Base-by-base conservation (phyloP, 2,888 invertebrate species). In the Sesia apiformis region DNA sequence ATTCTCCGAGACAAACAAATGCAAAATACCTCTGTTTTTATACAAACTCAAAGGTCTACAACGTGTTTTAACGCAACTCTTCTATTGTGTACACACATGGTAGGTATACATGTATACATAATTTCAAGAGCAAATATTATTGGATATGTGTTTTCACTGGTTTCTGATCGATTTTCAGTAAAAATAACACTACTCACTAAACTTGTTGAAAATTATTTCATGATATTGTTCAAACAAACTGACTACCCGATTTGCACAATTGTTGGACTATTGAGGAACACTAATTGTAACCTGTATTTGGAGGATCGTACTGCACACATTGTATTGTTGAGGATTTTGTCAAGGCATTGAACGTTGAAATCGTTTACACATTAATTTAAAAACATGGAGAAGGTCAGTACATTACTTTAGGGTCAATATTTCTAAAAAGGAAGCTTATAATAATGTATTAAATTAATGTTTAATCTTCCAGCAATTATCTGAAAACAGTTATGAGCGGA, bases 381-480 rank as follows among this genome's bases (percentile, higher is more conserved):
- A 62, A 65, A 70, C 38, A 67, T 70, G 69, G 62, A 76, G 66
- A 87, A 90, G 90, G 86, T 90, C 84, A 90, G 88, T 90, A 90
- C 81, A 78, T 63, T 23, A 23, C 2, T 67, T 64, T 74, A 82
- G 83, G 86, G 79, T 81, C 77, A 74, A 77, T 79, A 70, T 77
- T 72, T 75, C 55, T 81, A 76, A 74, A 39, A 74, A 71, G 70
- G 69, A 75, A 71, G 65, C 66, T 72, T 84, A 68, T 78, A 70
- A 78, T 75, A 82, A 76, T 83, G 75, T 85, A 89, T 87, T 89
- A 89, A 90, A 90, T 74, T 85, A 80, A 82, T 83, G 77, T 90
- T 90, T 90, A 85, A 90, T 77, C 88, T 90, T 90, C 84, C 90
- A 90, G 90, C 90, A 78, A 38, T 76, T 81, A 78, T 81, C 67